A percentile compares a stretch with the other conserved stretches of the same genome.
Conservation (phyloP, 2,797 vertebrate species). For the Onychomys torridus region DNA sequence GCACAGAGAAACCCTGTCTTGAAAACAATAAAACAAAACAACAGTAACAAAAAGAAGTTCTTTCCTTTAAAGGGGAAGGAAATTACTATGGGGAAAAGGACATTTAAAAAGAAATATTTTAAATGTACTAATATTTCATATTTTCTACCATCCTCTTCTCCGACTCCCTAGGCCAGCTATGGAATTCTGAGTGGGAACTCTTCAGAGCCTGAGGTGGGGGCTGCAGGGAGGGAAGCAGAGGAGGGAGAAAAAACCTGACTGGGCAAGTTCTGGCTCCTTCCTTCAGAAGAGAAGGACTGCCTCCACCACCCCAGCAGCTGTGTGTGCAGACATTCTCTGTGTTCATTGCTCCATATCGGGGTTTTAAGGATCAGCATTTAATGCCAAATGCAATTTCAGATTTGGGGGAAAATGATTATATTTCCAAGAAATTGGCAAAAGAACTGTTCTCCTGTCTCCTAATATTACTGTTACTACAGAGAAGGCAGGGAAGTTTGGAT, state of each 20-base stretch:
- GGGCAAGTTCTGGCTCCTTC: neutral
- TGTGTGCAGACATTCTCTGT: neutral
- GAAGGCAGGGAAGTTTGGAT: neutral
- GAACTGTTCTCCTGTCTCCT: constrained; percentile 23
- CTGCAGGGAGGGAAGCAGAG: neutral
- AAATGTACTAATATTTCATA: neutral
- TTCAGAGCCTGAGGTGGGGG: neutral
- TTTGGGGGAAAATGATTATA: neutral
- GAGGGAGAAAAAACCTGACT: neutral
- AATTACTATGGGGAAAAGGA: neutral
- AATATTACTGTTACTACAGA: constrained; percentile 13
- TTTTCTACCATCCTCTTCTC: neutral
- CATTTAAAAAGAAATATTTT: neutral
- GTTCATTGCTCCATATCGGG: neutral
- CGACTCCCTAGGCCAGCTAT: neutral
- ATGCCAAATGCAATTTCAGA: constrained; percentile 56
- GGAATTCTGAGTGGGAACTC: neutral
- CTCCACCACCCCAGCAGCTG: neutral
- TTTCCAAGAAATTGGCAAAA: constrained; percentile 58
- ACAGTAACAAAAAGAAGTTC: neutral
- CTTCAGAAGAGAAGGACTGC: neutral
- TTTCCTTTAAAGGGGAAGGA: neutral
- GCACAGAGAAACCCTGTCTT: neutral
- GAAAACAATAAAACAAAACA: neutral
- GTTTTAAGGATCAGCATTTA: constrained; percentile 34